These are phyloP conservation scores for Thunnus albacares DNA, from an alignment of 2,797 vertebrate genomes.

Conservation along the genomic window DNA sequence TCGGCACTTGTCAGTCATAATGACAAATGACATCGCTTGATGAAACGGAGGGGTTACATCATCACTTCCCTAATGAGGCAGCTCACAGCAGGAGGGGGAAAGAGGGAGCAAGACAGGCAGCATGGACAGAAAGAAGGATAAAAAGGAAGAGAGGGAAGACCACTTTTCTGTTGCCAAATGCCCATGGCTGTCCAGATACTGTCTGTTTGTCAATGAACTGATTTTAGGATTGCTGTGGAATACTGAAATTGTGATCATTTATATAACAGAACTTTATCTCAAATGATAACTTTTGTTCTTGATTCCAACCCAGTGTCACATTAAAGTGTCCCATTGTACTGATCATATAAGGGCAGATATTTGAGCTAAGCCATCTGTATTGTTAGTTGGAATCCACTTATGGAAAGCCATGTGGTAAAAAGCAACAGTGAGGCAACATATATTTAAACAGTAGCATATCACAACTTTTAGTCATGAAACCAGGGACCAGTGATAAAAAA, in stretches of 20 bases:
- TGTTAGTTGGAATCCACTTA: slow-evolving; percentile 23
- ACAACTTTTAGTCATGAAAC: slow-evolving; percentile 8
- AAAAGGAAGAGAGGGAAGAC: slow-evolving; percentile 54
- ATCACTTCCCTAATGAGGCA: slow-evolving; percentile 82
- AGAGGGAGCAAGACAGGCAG: slow-evolving; percentile 56
- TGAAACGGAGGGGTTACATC: slow-evolving; percentile 81
- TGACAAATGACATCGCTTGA: slow-evolving; percentile 80
- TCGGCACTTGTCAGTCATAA: slow-evolving; percentile 80
- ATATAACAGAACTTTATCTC: slow-evolving; percentile 31
- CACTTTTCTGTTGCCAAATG: slow-evolving; percentile 65
- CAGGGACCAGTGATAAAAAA: slow-evolving; percentile 25
- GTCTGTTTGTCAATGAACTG: slow-evolving; percentile 50
- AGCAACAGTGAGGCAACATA: slow-evolving; percentile 9
- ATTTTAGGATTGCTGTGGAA: slow-evolving; percentile 41
- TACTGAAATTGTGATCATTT: slow-evolving; percentile 42
- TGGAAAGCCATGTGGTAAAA: slow-evolving; percentile 37
- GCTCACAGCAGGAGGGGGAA: slow-evolving; percentile 78
- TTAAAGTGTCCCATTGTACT: slow-evolving; percentile 33
- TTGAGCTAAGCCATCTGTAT: slow-evolving; percentile 22
- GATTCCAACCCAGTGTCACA: slow-evolving; percentile 35
- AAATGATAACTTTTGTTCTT: slow-evolving; percentile 44
- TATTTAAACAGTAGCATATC: slow-evolving; percentile 57
- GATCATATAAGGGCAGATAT: slow-evolving; percentile 36
- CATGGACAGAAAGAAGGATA: slow-evolving; percentile 58
- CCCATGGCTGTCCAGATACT: slow-evolving; percentile 56